Base-by-base conservation (phyloP, 2,888 invertebrate species). In the Camponotus fellah region DNA sequence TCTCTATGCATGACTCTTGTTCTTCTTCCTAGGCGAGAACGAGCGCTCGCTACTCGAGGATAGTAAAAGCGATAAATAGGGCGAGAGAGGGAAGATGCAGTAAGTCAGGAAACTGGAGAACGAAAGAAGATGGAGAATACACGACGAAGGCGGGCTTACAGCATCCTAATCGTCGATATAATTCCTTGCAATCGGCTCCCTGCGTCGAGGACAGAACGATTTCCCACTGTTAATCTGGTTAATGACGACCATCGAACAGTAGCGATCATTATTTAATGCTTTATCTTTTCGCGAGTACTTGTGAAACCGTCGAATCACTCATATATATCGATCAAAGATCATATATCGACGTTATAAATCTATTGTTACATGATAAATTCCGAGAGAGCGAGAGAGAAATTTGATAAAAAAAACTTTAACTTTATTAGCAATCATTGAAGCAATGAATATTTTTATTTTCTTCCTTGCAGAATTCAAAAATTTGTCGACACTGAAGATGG, bases 131-230 rank as follows among this genome's bases (percentile, higher is more conserved):
- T 85, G 89, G 74, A 86, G 90, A 86, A 88, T 93, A 94, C 94
- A 94, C 91, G 94, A 85, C 91, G 91, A 92, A 92, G 93, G 93
- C 93, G 94, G 93, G 90, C 93, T 89, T 79, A 84, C 80, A 89
- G 90, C 91, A 90, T 91, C 91, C 92, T 92, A 91, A 82, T 87
- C 90, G 91, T 87, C 90, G 91, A 91, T 92, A 92, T 94, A 93
- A 94, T 92, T 93, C 91, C 89, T 83, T 87, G 85, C 90, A 92
- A 91, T 91, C 86, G 89, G 90, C 88, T 91, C 86, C 85, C 83
- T 87, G 89, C 88, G 90, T 92, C 89, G 89, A 86, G 83, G 85
- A 88, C 91, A 91, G 91, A 84, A 80, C 81, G 84, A 79, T 86
- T 87, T 86, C 76, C 81, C 58, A 77, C 74, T 75, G 85, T 89